A percentile compares a stretch with the other conserved stretches of the same genome.
Evolutionary conservation across 2,797 vertebrate genomes (phyloP).

Genomic region (Microcaecilia unicolor): DNA sequence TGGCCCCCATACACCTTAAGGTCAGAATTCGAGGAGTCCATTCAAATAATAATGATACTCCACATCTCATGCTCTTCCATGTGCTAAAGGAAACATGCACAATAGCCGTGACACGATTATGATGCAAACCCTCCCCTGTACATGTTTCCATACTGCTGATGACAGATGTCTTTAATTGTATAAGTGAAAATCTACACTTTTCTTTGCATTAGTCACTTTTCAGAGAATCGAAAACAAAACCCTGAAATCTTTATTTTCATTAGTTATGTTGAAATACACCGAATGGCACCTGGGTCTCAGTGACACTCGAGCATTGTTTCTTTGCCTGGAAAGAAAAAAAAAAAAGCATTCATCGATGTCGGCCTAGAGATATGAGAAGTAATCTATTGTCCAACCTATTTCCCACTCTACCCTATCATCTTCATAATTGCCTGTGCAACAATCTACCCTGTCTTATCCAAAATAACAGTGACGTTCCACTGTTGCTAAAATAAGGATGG

Average conservation of each 20-base stretch:
- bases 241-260: conserved; percentile 25
- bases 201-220: conserved; percentile 8
- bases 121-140: too few relatives aligned
- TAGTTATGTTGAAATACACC: conserved; percentile 21
- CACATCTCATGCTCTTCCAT: too few relatives aligned
- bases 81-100: too few relatives aligned
- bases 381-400: conserved; percentile 12
- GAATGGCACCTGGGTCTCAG: conserved; percentile 18
- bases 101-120: too few relatives aligned
- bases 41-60: too few relatives aligned
- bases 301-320: conserved; percentile 12
- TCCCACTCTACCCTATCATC: conserved; percentile 3
- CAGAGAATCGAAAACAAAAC: conserved; percentile 4
- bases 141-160: too few relatives aligned
- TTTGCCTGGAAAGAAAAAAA: conserved; percentile 23
- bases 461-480: conserved; percentile 25
- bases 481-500: conserved; percentile 11
- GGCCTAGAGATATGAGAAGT: conserved; percentile 11
- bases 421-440: conserved; percentile 19
- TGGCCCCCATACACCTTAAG: too few relatives aligned
- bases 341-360: conserved; percentile 23
- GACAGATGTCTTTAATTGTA: too few relatives aligned
- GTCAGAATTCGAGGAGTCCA: too few relatives aligned
- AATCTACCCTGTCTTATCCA: conserved; percentile 13
- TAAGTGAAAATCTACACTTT: too few relatives aligned